Evolutionary conservation across 2,888 invertebrate genomes (phyloP), one percentile per base, ranked within the genome.

Genomic region (Seira musarum): DNA sequence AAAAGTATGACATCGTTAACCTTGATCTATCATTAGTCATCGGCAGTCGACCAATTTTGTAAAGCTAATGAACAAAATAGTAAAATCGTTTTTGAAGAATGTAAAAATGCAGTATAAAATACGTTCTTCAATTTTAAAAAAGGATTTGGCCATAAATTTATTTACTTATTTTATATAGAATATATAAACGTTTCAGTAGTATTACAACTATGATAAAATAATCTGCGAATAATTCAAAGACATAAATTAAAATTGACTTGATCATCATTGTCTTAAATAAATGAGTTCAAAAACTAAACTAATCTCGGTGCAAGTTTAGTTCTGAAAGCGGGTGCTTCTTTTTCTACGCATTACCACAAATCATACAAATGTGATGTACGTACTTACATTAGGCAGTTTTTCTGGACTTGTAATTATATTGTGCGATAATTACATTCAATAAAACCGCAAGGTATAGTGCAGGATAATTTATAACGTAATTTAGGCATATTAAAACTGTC

Each of bases 231-330:
- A 24, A 13, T 57, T 57, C 25, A 57, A 6, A 61, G 22, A 15
- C 53, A 71, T 71, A 78, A 78, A 71, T 78, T 69, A 78, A 71
- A 71, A 66, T 61, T 79, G 79, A 79, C 79, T 79, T 49, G 79
- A 79, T 69, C 68, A 79, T 73, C 68, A 79, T 79, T 79, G 79
- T 79, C 79, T 67, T 24, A 19, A 24, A 22, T 15, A 8, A 57
- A n/a, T 57, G 57, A 57, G 57, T 17, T 57, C 40, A 17, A 57
- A n/a, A 57, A 57, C 57, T 57, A 57, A 57, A 57, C 57, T 5
- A 3, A 5, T 57, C 17, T 57, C 57, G n/a, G 17, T n/a, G 17
- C 57, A 57, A 3, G 10, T 57, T 57, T 57, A 57, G 57, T 57
- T 57, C n/a, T 57, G 57, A 8, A 57, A 57, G 57, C 57, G 57